A percentile compares a stretch with the other conserved stretches of the same genome.
phyloP scores from a whole-genome alignment of 2,888 invertebrate genomes.

The Cremastinae sp. region DNA sequence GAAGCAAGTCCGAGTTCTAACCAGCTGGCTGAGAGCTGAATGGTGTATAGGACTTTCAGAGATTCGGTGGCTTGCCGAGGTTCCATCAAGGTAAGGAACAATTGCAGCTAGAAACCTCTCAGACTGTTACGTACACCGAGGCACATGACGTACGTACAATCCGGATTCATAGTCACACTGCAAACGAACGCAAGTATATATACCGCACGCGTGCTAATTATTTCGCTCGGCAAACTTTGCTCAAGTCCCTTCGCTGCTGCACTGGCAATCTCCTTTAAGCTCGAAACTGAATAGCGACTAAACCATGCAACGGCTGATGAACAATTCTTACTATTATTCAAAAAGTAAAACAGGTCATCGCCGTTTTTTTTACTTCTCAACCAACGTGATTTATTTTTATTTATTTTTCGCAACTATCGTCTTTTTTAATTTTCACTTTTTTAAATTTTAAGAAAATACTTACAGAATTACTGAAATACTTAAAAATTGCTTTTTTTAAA shows the following conservation, averaged over 20 bases:
- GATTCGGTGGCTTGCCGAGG: slow-evolving; percentile 42
- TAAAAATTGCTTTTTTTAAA: too few species aligned
- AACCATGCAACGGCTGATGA: slow-evolving; percentile 10
- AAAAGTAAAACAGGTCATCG: neutral
- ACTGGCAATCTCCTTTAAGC: slow-evolving; percentile 23
- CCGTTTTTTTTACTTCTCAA: too few species aligned
- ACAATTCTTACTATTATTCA: neutral
- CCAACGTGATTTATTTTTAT: too few species aligned
- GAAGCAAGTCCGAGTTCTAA: too few species aligned
- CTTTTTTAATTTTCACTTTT: too few species aligned
- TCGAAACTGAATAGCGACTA: slow-evolving; percentile 21
- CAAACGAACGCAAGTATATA: slow-evolving; percentile 27
- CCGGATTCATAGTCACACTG: slow-evolving; percentile 35
- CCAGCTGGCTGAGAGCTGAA: slow-evolving; percentile 29
- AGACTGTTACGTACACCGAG: slow-evolving; percentile 3
- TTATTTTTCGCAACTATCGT: neutral
- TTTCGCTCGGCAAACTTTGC: slow-evolving; percentile 55
- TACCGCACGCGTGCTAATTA: slow-evolving; percentile 58
- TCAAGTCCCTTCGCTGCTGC: slow-evolving; percentile 26
- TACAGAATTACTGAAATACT: too few species aligned
- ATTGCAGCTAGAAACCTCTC: slow-evolving; percentile 29
- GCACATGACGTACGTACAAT: slow-evolving; percentile 2
- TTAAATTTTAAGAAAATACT: neutral
- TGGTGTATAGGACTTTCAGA: slow-evolving; percentile 21
- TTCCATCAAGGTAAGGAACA: slow-evolving; percentile 50